Evolutionary conservation across 2,113 vertebrate species (phyloP).

Genomic region (Marmota flaviventris): DNA sequence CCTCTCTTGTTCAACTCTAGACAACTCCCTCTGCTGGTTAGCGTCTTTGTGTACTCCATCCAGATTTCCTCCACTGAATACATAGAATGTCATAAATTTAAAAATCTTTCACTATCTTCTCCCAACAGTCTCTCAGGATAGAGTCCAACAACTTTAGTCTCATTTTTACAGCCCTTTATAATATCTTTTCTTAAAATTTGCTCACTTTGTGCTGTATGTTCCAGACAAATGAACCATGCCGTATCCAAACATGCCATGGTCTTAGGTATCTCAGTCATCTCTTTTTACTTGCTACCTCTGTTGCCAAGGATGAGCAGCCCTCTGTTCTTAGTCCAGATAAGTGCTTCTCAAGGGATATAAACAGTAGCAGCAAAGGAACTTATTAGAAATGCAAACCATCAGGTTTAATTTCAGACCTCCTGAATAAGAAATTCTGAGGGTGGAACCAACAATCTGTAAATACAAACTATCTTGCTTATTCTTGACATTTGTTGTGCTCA

Average conservation of each 20-base stretch:
- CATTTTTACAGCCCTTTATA: not conserved
- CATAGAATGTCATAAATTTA: not conserved
- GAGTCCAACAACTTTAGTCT: not conserved
- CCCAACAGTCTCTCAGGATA: not conserved
- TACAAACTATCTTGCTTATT: not conserved
- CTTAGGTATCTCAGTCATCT: not conserved
- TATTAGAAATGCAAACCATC: not conserved
- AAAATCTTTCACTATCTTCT: not conserved
- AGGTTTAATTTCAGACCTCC: not conserved
- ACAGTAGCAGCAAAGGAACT: not conserved
- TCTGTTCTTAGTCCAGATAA: not conserved
- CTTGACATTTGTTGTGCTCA: not conserved
- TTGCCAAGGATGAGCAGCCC: not conserved
- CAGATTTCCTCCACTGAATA: not conserved
- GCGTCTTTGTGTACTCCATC: rapidly evolving
- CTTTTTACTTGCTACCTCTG: too few species aligned
- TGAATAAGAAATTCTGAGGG: not conserved
- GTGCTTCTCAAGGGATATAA: not conserved
- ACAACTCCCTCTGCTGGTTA: not conserved
- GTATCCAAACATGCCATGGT: not conserved
- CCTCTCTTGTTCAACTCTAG: not conserved
- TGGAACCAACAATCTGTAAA: not conserved
- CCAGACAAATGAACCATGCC: not conserved
- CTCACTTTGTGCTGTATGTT: not conserved
- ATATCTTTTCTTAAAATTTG: not conserved